phyloP scores from a whole-genome alignment of 1,140 invertebrate genomes.

The Heliconius melpomene region DNA sequence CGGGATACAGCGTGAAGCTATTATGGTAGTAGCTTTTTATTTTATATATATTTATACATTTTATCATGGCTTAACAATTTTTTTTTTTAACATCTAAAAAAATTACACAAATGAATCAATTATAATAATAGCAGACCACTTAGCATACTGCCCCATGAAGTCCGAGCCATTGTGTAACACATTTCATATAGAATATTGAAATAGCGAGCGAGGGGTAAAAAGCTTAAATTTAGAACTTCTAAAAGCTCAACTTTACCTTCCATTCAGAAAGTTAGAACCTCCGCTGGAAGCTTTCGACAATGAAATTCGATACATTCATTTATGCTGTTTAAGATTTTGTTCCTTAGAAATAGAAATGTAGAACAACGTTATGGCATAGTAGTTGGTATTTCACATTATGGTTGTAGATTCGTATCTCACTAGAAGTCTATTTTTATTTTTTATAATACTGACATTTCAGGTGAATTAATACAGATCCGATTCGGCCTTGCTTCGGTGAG shows the following conservation, averaged over 20 bases:
- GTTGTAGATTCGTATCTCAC: neutral
- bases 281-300: slow-evolving; percentile 1
- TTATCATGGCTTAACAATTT: too few species aligned
- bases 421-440: neutral
- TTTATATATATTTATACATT: too few species aligned
- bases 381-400: too few species aligned
- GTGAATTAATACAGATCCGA: too few species aligned
- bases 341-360: neutral
- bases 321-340: slow-evolving; percentile 13
- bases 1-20: too few species aligned
- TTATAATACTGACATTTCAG: too few species aligned
- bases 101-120: neutral
- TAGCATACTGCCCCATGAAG: neutral
- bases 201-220: neutral
- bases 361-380: too few species aligned
- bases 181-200: neutral
- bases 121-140: neutral
- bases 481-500: too few species aligned
- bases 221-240: neutral
- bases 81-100: too few species aligned
- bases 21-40: too few species aligned
- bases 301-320: slow-evolving; percentile 7
- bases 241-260: neutral
- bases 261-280: neutral
- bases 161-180: neutral